Percentiles rank a stretch among this genome's conserved stretches.
phyloP scores from a whole-genome alignment of 2,797 vertebrate species.

The Urocyon cinereoargenteus region DNA sequence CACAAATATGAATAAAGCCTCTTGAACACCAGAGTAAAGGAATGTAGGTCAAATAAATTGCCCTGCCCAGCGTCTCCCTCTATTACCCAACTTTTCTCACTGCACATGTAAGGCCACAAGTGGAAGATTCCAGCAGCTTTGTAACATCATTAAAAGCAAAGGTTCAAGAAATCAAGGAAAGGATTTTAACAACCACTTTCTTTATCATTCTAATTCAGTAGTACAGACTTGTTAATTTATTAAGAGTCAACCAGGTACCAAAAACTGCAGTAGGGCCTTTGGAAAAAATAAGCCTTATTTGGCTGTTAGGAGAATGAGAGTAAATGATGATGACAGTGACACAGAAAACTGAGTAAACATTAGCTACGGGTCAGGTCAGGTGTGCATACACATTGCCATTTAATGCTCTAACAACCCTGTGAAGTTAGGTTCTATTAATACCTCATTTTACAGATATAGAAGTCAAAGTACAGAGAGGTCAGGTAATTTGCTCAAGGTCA shows the following conservation, averaged over 20 bases:
- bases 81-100: not conserved
- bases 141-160: not conserved
- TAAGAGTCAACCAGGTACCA: not conserved
- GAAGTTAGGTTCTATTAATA: not conserved
- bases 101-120: not conserved
- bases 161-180: not conserved
- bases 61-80: not conserved
- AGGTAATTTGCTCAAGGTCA: constrained; percentile 27
- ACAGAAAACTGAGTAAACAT: not conserved
- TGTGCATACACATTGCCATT: not conserved
- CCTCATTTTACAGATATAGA: not conserved
- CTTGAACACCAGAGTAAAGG: not conserved
- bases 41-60: constrained; percentile 62
- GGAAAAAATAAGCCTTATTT: not conserved
- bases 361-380: not conserved
- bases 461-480: not conserved
- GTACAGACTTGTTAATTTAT: constrained; percentile 7
- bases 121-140: constrained; percentile 43
- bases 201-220: constrained; percentile 32
- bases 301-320: not conserved
- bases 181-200: constrained; percentile 41
- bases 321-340: not conserved
- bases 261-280: not conserved
- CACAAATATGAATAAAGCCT: not conserved
- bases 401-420: not conserved